Base-by-base conservation (phyloP, 1,140 invertebrate species). In the Myzus persicae region DNA sequence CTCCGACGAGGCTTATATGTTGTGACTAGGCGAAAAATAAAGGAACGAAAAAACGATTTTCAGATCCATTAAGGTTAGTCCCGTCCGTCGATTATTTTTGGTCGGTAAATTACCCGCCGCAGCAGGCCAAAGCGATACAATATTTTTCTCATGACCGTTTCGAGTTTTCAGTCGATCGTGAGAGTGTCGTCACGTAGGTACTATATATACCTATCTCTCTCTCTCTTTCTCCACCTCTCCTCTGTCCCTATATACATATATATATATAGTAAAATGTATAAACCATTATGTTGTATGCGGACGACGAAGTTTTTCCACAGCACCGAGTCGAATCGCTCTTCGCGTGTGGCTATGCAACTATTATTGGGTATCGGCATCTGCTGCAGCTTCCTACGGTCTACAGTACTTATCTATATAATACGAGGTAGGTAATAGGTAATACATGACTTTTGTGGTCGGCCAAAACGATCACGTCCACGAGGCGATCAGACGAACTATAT, bases 131-230 rank as follows among this genome's bases (percentile, higher is more conserved):
- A 44, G 59, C 59, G 36, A 76, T n/a, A 38, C 26, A 31, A 54
- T 90, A 76, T 91, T 85, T 87, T 91, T 91, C 90, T 91, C 90
- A 81, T 91, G 67, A 91, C 87, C 87, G 87, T 88, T 76, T 44
- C 67, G 67, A 76, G 38, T 91, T 42, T n/a, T n/a, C n/a, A n/a
- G 42, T 91, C 54, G 42, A 76, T 81, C 89, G 89, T 59, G 51
- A 90, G 89, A 91, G 90, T 91, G 59, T 91, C 42, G 44, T 48
- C 90, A 91, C 59, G 59, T 91, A 44, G 22, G 18, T 42, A 87
- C 59, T 76, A 76, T n/a, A 8, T 31, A 5, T 67, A 9, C 36
- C 14, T 76, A n/a, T 0, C 22, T 67, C 51, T 54, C 14, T 67
- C 31, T 67, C 31, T 67, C 59, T 67, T 5, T 67, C 31, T 3